Percentiles rank a stretch among this genome's conserved stretches.
Conservation (phyloP, 2,113 vertebrate genomes). For the Mystacornis crossleyi region DNA sequence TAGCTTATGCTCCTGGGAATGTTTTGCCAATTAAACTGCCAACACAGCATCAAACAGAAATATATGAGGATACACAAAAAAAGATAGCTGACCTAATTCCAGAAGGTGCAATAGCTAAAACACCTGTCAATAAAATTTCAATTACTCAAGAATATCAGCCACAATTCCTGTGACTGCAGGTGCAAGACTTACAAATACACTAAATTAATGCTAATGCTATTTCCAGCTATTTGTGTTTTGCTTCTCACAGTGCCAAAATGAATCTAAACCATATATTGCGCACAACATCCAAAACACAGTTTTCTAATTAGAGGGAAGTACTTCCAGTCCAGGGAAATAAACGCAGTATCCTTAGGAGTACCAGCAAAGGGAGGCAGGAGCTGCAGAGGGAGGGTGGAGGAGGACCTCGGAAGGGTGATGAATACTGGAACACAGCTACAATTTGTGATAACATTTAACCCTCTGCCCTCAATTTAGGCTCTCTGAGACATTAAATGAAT, state of each 20-base stretch:
- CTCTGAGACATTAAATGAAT: constrained; percentile 55
- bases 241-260: neutral
- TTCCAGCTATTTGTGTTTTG: neutral
- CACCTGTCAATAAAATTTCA: neutral
- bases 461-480: constrained; percentile 65
- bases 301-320: neutral
- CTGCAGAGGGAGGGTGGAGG: neutral
- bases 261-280: neutral
- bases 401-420: constrained; percentile 27
- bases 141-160: neutral
- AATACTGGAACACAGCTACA: constrained; percentile 64
- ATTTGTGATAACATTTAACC: constrained; percentile 72
- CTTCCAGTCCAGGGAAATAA: neutral
- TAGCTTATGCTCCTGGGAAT: neutral
- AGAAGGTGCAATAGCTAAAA: neutral
- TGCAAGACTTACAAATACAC: neutral
- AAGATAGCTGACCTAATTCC: neutral
- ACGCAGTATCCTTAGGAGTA: neutral
- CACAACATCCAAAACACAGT: neutral
- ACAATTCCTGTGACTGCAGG: neutral
- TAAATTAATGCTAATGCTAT: neutral
- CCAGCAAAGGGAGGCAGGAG: neutral
- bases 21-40: neutral
- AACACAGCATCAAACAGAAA: neutral
- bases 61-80: neutral